A percentile compares a stretch with the other conserved stretches of the same genome.
Conservation (phyloP, 2,888 invertebrate species). For the Criorhina ranunculi region DNA sequence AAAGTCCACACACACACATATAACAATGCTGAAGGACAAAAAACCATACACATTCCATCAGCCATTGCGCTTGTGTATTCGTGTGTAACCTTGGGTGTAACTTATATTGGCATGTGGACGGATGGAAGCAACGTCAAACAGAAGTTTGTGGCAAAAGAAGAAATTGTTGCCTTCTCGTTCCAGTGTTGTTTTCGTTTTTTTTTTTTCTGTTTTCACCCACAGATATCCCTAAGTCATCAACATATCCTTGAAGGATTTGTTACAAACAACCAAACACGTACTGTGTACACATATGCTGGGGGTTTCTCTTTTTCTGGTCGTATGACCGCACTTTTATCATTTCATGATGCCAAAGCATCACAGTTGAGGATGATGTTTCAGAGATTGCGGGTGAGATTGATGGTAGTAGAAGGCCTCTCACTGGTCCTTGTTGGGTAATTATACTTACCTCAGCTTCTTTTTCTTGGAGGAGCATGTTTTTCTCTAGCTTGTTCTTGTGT, state of each 20-base stretch:
- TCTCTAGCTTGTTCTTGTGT: constrained; percentile 9
- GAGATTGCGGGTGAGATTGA: constrained; percentile 52
- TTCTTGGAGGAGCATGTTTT: constrained; percentile 35
- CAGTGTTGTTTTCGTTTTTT: constrained; percentile 33
- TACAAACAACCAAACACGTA: constrained; percentile 30
- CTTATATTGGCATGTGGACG: constrained; percentile 68
- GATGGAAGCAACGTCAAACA: constrained; percentile 57
- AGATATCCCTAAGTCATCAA: constrained; percentile 64
- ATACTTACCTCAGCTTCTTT: constrained; percentile 67
- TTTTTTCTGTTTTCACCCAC: constrained; percentile 32
- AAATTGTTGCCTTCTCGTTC: constrained; percentile 32
- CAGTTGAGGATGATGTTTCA: constrained; percentile 24
- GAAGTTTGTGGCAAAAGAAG: constrained; percentile 43
- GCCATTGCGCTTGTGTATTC: constrained; percentile 13
- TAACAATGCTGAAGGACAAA: constrained; percentile 65
- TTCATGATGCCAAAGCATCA: constrained; percentile 1
- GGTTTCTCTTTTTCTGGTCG: constrained; percentile 26
- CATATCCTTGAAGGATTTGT: constrained; percentile 66
- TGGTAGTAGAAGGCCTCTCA: constrained; percentile 28
- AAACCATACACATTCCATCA: constrained; percentile 31
- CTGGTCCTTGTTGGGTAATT: constrained; percentile 64
- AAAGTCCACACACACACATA: constrained; percentile 33
- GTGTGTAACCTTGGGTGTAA: constrained; percentile 69
- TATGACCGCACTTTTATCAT: constrained; percentile 54
- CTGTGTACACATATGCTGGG: neutral